Conservation (phyloP, 2,888 invertebrate genomes). For the Oxycera nigricornis region DNA sequence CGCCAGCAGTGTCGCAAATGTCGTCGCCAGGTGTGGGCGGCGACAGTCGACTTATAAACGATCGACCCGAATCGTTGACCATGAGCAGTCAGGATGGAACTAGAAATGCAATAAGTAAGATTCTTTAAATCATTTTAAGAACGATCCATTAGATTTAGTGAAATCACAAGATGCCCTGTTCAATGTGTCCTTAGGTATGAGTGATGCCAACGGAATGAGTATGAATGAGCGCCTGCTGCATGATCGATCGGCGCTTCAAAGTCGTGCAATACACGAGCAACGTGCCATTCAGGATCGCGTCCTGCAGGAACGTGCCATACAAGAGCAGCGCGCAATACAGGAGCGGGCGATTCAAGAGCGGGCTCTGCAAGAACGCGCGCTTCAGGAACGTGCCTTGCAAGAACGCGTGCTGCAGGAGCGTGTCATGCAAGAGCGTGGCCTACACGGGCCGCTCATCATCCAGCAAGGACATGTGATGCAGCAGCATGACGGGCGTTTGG, state of each 20-base stretch:
- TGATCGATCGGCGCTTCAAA: conserved; percentile 42
- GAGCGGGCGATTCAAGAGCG: conserved; percentile 49
- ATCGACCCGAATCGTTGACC: conserved; percentile 37
- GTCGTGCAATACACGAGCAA: conserved; percentile 49
- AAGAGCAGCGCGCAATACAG: conserved; percentile 46
- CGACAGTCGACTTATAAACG: conserved; percentile 47
- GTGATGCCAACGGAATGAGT: conserved; percentile 47
- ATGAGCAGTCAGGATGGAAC: conserved; percentile 48
- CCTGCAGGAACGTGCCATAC: conserved; percentile 47
- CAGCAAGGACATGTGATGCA: conserved; percentile 49
- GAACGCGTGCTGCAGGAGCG: conserved; percentile 46
- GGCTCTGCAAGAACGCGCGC: conserved; percentile 48
- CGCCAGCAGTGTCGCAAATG: conserved; percentile 51
- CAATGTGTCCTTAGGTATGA: conserved; percentile 42
- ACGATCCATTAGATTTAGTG: no score
- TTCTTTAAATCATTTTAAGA: no score
- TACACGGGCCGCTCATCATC: conserved; percentile 49
- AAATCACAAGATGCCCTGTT: background rate
- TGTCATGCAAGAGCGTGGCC: conserved; percentile 47
- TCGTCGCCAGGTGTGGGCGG: conserved; percentile 48
- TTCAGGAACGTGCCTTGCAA: conserved; percentile 45
- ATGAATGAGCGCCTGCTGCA: conserved; percentile 50
- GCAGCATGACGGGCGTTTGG: conserved; percentile 48
- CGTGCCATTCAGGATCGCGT: conserved; percentile 49
- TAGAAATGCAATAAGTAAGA: conserved; percentile 49